Conservation (phyloP, 2,113 vertebrate genomes). For the Anhinga anhinga region DNA sequence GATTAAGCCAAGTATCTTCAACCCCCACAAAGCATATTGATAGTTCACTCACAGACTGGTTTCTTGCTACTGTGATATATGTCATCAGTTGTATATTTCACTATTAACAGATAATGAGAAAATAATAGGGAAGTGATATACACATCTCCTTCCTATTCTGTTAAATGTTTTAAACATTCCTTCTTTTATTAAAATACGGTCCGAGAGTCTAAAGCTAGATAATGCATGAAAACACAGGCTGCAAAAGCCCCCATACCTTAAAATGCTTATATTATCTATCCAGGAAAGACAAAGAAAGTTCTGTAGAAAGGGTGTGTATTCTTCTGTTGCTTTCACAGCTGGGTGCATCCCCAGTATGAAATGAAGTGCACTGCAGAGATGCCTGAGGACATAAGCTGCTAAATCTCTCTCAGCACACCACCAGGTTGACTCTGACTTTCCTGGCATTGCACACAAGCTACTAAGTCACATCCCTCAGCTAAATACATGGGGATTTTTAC, state of each 20-base stretch:
- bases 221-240: neutral
- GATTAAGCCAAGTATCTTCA: neutral
- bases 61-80: neutral
- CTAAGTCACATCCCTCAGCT: neutral
- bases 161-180: slow-evolving; percentile 8
- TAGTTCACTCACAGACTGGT: neutral
- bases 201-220: neutral
- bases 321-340: slow-evolving; percentile 42
- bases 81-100: neutral
- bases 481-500: neutral
- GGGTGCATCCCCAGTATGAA: neutral
- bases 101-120: neutral
- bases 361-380: slow-evolving; percentile 4
- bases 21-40: neutral
- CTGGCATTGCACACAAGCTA: neutral
- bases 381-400: slow-evolving; percentile 15
- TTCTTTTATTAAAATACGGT: neutral
- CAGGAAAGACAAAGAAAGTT: slow-evolving; percentile 5
- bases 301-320: neutral
- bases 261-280: neutral
- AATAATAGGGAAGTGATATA: neutral
- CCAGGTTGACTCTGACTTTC: neutral
- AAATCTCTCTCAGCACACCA: slow-evolving; percentile 12
- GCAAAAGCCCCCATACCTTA: neutral
- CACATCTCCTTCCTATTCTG: neutral